These are phyloP conservation scores for Adelognathus sp. DNA, from an alignment of 2,888 invertebrate species.

Conservation along the genomic window DNA sequence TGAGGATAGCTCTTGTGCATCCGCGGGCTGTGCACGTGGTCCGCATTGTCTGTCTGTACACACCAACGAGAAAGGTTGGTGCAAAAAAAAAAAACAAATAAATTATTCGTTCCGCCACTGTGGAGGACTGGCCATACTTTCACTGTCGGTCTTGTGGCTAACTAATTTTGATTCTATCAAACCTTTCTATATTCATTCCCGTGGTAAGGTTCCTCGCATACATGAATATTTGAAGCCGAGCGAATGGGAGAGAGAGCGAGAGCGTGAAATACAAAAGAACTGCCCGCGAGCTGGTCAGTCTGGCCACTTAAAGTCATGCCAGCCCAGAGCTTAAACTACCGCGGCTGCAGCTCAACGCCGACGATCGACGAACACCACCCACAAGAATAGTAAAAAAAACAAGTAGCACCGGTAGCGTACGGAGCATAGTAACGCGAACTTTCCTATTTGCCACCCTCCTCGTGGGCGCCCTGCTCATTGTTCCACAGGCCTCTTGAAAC, in stretches of 20 bases:
- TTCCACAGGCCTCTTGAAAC: neutral
- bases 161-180: conserved; percentile 33
- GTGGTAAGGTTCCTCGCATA: conserved; percentile 14
- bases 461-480: too few relatives aligned
- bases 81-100: conserved; percentile 4
- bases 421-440: conserved; percentile 1
- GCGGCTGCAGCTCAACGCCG: neutral
- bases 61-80: neutral
- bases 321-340: neutral
- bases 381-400: conserved; percentile 30
- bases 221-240: conserved; percentile 25
- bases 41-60: neutral
- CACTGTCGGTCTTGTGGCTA: neutral
- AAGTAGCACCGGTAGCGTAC: neutral
- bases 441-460: neutral
- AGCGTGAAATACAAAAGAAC: neutral
- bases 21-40: neutral
- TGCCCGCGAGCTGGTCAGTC: conserved; percentile 1
- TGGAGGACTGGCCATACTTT: neutral
- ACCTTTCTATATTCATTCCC: neutral
- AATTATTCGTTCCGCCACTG: neutral
- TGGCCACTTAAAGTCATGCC: conserved; percentile 23
- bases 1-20: conserved; percentile 45
- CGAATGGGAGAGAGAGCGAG: neutral
- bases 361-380: conserved; percentile 13